Base-by-base conservation (phyloP, 2,113 vertebrate genomes). In the Callocephalon fimbriatum region DNA sequence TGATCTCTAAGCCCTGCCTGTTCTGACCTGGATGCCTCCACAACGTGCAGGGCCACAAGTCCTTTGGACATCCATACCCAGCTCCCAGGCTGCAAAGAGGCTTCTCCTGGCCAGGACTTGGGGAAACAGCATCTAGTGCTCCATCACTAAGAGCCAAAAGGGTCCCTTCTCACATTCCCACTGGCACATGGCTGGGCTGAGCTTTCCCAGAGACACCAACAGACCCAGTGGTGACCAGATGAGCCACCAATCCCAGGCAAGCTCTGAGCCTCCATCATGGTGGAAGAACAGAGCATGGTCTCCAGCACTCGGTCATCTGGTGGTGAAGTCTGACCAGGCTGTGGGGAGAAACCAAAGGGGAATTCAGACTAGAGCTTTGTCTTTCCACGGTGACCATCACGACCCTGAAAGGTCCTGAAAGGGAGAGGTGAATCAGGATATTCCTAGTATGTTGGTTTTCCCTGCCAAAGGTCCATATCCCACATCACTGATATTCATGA, bases 1-100 rank as follows among this genome's bases (percentile, higher is more conserved):
- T 29, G 42, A 81, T 53, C 25, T 66, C 77, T 23, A 62, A 77
- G 65, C 63, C 29, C n/a, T 48, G 40, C 6, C 19, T 32, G 23
- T 31, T 66, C 54, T 59, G 73, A 62, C 44, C 59, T 40, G 32
- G 37, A 16, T 37, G 45, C 9, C 50, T 27, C 32, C 32, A 15
- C 15, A 19, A 1, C 0, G 0, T 12, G 31, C 4, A 10, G 45
- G 23, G 25, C 53, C 68, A 50, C 29, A 27, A 47, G 32, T 15
- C 67, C 51, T 72, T 68, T 71, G 31, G 38, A 32, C 17, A 8
- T 15, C 56, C 5, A 1, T 6, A 25, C 16, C 32, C 26, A 61
- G 10, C 14, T n/a, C 37, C 37, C 10, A 37, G 27, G n/a, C 18
- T 82, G 45, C 75, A 26, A 25, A 83, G 67, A 15, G 21, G 7